Evolutionary conservation across 2,113 vertebrate species (phyloP).

Genomic region (Pyxicephalus adspersus): DNA sequence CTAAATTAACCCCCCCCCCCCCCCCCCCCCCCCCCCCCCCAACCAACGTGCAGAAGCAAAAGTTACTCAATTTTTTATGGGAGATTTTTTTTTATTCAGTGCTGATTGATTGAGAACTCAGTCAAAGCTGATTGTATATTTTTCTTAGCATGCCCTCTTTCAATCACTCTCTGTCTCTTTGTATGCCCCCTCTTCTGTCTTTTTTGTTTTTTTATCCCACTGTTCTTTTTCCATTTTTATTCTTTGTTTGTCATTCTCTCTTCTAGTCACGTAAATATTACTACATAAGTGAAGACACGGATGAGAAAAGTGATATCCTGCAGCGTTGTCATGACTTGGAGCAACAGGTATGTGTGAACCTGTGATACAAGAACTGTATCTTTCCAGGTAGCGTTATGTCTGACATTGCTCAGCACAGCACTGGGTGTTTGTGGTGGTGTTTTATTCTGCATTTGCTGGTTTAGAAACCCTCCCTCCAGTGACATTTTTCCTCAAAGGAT

Average conservation of each 20-base stretch:
- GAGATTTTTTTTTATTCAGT: no score
- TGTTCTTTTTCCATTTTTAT: neutral
- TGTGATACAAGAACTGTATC: neutral
- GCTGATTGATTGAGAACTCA: no score
- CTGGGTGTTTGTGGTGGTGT: conserved; percentile 25
- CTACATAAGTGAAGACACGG: conserved; percentile 84
- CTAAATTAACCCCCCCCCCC: neutral
- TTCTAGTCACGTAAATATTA: conserved; percentile 89
- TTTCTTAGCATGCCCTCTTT: no score
- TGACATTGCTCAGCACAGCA: neutral
- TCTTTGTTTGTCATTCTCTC: conserved; percentile 8
- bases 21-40: no score
- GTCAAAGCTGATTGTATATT: no score
- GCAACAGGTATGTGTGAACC: conserved; percentile 75
- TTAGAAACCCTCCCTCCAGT: neutral
- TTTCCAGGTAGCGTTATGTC: neutral
- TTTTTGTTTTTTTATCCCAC: neutral
- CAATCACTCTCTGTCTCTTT: neutral
- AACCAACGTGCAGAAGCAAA: no score
- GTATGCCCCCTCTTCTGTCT: neutral
- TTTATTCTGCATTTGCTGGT: conserved; percentile 8
- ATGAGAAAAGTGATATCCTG: conserved; percentile 75
- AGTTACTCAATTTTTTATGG: no score
- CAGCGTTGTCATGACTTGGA: conserved; percentile 81
- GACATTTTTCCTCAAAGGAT: no score